Base-by-base conservation (phyloP, 1,140 invertebrate species). In the Halesus radiatus region DNA sequence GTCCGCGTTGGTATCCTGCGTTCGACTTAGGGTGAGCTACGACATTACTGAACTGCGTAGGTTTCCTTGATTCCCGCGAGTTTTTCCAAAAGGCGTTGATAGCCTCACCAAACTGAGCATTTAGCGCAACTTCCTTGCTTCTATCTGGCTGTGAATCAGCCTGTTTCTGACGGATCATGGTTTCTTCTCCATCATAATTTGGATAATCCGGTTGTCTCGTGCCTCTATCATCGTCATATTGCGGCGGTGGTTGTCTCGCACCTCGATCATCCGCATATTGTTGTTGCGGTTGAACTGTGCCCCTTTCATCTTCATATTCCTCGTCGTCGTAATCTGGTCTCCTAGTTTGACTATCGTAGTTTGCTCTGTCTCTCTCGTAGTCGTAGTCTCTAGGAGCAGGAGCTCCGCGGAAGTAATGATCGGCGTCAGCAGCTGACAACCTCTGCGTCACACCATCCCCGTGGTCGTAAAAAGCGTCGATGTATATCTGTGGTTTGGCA, bases 381-480 rank as follows among this genome's bases (percentile, higher is more conserved):
- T 83, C 82, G 56, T 80, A 83, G 66, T 80, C 79, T 16, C 53
- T 54, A 8, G 16, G 52, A 5, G 81, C 50, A 3, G 10, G 0
- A 10, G n/a, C 56, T 6, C 29, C 18, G 64, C 53, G 72, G 54
- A 53, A 70, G 45, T 88, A 82, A 29, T 85, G 84, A 53, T 86
- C 85, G 0, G 88, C 89, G 60, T 90, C 88, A 10, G 88, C 82
- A 0, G 89, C 85, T 73, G 86, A 84, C 13, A 89, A 85, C 64
- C 86, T 85, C 29, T 86, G 87, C 3, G 86, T 84, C 6, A 88
- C 85, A 7, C 89, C 89, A 76, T 88, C 85, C n/a, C 86, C 84
- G 58, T 81, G 79, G 4, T 89, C 86, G 5, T 89, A 87, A 73
- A 88, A 90, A 5, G 89, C 89, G 68, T 90, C 88, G 18, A 90